A percentile compares a stretch with the other conserved stretches of the same genome.
These are phyloP conservation scores for Hucho hucho DNA, from an alignment of 2,113 vertebrate genomes.

Conservation along the genomic window DNA sequence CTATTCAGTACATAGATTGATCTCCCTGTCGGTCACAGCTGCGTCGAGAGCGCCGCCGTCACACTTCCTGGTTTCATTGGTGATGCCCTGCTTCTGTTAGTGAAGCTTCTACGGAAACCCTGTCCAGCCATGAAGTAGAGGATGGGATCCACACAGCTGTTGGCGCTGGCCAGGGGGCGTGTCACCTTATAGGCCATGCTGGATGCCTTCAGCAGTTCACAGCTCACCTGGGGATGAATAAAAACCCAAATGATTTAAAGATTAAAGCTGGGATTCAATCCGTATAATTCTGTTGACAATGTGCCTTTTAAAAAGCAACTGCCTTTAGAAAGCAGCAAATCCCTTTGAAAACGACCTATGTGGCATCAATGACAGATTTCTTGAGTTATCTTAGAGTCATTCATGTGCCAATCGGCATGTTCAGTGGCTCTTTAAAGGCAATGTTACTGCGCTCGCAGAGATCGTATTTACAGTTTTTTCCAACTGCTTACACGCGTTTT, in stretches of 20 bases:
- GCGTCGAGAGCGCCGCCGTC: constrained; percentile 25
- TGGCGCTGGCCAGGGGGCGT: constrained; percentile 88
- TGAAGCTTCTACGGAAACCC: constrained; percentile 65
- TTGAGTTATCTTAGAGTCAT: no score
- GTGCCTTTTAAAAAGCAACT: no score
- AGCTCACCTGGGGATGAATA: constrained; percentile 70
- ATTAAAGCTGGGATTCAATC: not conserved
- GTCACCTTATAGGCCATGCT: constrained; percentile 94
- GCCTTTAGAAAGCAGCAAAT: no score
- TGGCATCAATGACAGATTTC: no score
- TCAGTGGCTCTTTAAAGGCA: no score
- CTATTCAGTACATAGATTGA: not conserved
- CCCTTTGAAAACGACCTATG: no score
- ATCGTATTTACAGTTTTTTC: no score
- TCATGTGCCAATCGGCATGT: no score
- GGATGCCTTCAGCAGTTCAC: constrained; percentile 79
- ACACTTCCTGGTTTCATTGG: not conserved
- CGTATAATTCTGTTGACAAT: no score
- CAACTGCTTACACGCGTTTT: no score
- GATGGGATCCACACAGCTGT: constrained; percentile 94
- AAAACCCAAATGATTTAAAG: not conserved
- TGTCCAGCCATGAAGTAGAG: constrained; percentile 94
- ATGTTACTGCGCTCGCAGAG: no score
- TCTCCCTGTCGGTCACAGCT: constrained; percentile 34
- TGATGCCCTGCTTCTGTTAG: constrained; percentile 31